Conservation (phyloP, 2,797 vertebrate genomes). For the Iguana delicatissima region DNA sequence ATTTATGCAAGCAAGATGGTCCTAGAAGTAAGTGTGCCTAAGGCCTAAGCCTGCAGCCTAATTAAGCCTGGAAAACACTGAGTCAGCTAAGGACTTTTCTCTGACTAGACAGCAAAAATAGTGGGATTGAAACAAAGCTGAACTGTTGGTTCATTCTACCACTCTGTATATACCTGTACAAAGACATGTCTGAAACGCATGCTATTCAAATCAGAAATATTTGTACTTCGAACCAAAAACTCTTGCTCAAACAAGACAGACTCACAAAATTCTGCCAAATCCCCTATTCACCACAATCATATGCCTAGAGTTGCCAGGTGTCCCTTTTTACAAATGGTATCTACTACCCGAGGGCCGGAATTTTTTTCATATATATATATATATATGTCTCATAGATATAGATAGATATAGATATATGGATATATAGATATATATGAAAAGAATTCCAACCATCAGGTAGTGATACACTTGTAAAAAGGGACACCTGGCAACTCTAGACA, state of each 20-base stretch:
- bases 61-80: constrained; percentile 9
- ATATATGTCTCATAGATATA: too few relatives aligned
- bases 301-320: background rate
- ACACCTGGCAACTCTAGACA: too few relatives aligned
- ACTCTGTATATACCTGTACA: background rate
- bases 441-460: too few relatives aligned
- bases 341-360: too few relatives aligned
- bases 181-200: background rate
- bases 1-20: constrained; percentile 16
- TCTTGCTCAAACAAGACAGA: background rate
- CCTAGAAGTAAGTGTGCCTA: constrained; percentile 1
- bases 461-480: too few relatives aligned
- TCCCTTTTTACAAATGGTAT: background rate
- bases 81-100: constrained; percentile 6
- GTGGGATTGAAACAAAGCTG: background rate
- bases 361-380: too few relatives aligned
- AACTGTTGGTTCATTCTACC: background rate
- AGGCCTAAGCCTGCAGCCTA: constrained; percentile 2
- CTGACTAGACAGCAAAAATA: constrained; percentile 4
- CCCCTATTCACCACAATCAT: background rate
- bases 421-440: too few relatives aligned
- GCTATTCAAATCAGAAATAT: background rate
- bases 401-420: too few relatives aligned
- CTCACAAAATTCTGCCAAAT: too few relatives aligned
- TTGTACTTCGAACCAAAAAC: background rate